Evolutionary conservation across 1,140 invertebrate species (phyloP).

Genomic region (Drosophila nebulosa): DNA sequence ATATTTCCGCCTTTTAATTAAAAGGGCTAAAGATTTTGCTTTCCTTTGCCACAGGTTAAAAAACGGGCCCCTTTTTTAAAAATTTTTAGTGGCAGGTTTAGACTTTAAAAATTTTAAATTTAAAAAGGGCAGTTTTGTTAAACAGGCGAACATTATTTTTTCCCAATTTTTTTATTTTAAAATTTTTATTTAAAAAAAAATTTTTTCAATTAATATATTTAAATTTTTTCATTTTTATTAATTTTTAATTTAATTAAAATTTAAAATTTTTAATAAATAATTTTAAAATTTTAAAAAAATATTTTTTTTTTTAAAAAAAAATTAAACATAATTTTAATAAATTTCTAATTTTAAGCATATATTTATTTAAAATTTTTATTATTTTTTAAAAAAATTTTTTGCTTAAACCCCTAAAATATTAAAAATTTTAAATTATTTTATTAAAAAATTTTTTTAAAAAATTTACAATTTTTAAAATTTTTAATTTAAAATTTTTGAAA

Average conservation of each 20-base stretch:
- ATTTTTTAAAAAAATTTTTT: conserved; percentile 69
- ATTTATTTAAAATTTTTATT: conserved; percentile 77
- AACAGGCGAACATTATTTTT: conserved; percentile 86
- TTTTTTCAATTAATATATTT: conserved; percentile 81
- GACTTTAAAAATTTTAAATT: conserved; percentile 84
- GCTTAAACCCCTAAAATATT: conserved; percentile 59
- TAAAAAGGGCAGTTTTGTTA: conserved; percentile 88
- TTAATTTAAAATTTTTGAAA: conserved; percentile 84
- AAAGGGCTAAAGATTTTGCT: conserved; percentile 86
- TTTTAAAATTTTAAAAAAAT: conserved; percentile 80
- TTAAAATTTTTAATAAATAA: conserved; percentile 81
- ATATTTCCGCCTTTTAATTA: conserved; percentile 85
- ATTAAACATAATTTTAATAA: conserved; percentile 73
- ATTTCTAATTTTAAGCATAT: conserved; percentile 80
- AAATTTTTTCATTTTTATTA: conserved; percentile 83
- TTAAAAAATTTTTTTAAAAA: conserved; percentile 73
- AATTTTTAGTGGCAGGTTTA: conserved; percentile 82
- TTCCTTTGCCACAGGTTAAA: conserved; percentile 86
- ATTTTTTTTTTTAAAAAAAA: conserved; percentile 74
- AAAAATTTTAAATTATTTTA: conserved; percentile 52
- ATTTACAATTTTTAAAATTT: conserved; percentile 79
- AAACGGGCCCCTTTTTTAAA: conserved; percentile 84
- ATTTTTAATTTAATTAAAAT: conserved; percentile 73
- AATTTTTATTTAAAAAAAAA: conserved; percentile 74
- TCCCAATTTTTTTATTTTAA: conserved; percentile 84